phyloP scores from a whole-genome alignment of 2,797 vertebrate genomes.

The Semotilus atromaculatus region DNA sequence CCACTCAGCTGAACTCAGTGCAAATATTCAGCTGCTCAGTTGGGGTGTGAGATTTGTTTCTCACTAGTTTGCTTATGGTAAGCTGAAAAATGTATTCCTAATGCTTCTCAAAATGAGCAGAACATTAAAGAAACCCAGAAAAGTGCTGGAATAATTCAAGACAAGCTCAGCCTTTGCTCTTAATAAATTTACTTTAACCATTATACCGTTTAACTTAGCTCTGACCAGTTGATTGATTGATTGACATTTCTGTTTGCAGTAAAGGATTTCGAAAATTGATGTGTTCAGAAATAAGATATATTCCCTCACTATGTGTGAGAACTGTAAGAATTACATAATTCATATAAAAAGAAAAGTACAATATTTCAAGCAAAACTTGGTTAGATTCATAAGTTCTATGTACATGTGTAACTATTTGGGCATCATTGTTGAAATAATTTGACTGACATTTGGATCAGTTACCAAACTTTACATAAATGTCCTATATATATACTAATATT shows the following conservation, averaged over 20 bases:
- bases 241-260: neutral
- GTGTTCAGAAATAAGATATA: neutral
- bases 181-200: neutral
- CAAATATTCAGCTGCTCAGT: constrained; percentile 36
- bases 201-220: neutral
- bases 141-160: constrained; percentile 4
- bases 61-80: constrained; percentile 40
- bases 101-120: constrained; percentile 27
- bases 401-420: neutral
- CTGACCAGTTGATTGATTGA: constrained; percentile 4
- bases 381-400: neutral
- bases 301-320: neutral
- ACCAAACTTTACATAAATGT: neutral
- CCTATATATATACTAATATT: neutral
- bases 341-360: neutral
- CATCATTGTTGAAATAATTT: neutral
- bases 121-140: neutral
- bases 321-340: neutral
- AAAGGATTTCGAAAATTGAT: neutral
- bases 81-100: neutral
- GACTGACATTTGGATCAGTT: neutral
- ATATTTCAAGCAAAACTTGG: neutral
- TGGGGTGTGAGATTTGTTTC: constrained; percentile 48
- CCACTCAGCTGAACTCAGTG: constrained; percentile 36
- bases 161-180: neutral